Conservation (phyloP, 2,113 vertebrate species). For the Phylloscopus trochilus region DNA sequence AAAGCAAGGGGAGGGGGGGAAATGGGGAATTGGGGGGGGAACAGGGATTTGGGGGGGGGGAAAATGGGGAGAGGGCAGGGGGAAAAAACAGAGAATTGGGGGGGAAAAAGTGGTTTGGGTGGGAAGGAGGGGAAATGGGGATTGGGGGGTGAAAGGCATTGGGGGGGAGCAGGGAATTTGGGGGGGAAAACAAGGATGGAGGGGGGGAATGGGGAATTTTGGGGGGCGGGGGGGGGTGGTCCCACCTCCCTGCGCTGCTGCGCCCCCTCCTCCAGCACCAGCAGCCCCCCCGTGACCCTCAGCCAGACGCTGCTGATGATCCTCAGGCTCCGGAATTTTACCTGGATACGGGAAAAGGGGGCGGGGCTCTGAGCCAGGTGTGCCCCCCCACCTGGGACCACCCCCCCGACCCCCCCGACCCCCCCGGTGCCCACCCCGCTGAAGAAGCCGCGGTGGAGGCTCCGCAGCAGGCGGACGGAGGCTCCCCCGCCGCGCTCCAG, state of each 20-base stretch:
- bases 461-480: background rate
- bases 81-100: too few species aligned
- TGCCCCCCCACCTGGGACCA: background rate
- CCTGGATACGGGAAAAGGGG: background rate
- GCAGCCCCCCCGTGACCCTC: rapidly evolving
- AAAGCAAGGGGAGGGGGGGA: too few species aligned
- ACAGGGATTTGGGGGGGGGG: too few species aligned
- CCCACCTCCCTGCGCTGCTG: background rate
- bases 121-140: too few species aligned
- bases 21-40: too few species aligned
- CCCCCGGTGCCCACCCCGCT: background rate
- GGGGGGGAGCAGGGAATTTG: background rate
- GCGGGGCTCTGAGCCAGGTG: background rate
- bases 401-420: background rate
- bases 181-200: background rate
- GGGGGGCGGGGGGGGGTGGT: too few species aligned
- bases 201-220: background rate
- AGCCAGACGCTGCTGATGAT: background rate
- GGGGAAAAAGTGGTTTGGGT: too few species aligned
- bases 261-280: background rate
- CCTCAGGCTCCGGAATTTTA: background rate
- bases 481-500: background rate
- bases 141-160: too few species aligned
- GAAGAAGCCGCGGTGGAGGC: background rate
- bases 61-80: too few species aligned